Base-by-base conservation (phyloP, 2,888 invertebrate species). In the Oeneis ivallda region DNA sequence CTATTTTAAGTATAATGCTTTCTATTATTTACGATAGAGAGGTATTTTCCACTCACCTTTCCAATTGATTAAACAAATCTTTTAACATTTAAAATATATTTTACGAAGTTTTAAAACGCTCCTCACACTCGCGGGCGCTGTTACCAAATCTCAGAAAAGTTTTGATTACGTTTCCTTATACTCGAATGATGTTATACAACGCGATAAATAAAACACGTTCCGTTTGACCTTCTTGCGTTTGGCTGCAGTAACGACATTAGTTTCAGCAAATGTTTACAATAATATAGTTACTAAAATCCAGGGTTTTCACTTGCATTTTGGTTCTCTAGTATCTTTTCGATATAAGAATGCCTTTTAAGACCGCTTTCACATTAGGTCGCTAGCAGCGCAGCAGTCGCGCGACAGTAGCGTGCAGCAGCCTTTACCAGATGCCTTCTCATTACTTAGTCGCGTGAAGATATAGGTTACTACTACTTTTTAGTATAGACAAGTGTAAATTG, bases 111-210 rank as follows among this genome's bases (percentile, higher is more conserved):
- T 15, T 7, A 6, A 47, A 47, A 26, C 49, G 10, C 49, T 26
- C 11, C 11, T 54, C 17, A 54, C 19, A 13, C 17, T 41, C 17
- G 7, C 56, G 56, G 39, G 17, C 41, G 56, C 15, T 17, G 1
- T 19, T 17, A 13, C 41, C 19, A 19, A 56, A 56, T 41, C 39
- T 56, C 41, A 41, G 19, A 19, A 19, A 41, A 19, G 11, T 56
- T 56, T 56, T 56, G 56, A 19, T 15, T 41, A 41, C 17, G 19
- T 19, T 41, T 41, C 37, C 19, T 56, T 41, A 39, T 17, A 17
- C 10, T 54, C 11, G 15, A 37, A 54, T 39, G 54, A 17, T 56
- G 54, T 11, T 56, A 19, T 7, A 41, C 39, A 17, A 19, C 39
- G 26, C 26, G n/a, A n/a, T 5, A 26, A 26, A 56, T 41, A 56